Evolutionary conservation across 2,113 vertebrate genomes (phyloP).

Genomic region (Pardalotus punctatus): DNA sequence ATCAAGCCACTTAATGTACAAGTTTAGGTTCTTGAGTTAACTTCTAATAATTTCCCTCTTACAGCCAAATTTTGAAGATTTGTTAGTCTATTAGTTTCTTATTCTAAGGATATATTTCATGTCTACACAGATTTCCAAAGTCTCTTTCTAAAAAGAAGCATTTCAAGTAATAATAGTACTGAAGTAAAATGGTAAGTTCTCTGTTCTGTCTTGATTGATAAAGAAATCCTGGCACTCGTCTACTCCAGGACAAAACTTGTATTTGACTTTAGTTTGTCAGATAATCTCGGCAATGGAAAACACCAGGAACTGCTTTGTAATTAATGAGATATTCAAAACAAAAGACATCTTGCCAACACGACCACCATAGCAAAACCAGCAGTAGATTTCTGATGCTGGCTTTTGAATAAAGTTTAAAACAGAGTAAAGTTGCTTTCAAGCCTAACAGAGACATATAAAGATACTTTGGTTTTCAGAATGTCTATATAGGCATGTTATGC

Average conservation of each 20-base stretch:
- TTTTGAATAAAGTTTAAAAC: neutral
- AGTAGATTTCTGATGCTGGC: neutral
- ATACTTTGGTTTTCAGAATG: neutral
- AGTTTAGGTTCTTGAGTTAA: neutral
- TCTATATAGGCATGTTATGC: neutral
- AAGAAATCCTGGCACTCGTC: neutral
- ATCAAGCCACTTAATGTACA: neutral
- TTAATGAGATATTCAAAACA: neutral
- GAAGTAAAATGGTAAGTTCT: neutral
- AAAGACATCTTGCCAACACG: neutral
- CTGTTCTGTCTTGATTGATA: neutral
- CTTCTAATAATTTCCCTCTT: neutral
- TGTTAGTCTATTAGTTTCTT: neutral
- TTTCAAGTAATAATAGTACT: slow-evolving; percentile 26
- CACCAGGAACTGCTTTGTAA: neutral
- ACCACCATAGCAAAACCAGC: neutral
- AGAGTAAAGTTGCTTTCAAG: neutral
- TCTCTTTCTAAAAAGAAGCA: neutral
- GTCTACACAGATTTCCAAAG: neutral
- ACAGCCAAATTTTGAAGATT: neutral
- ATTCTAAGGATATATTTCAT: neutral
- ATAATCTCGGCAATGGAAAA: neutral
- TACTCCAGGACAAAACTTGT: neutral
- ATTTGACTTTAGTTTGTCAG: neutral
- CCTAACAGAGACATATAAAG: neutral